A percentile compares a stretch with the other conserved stretches of the same genome.
Conservation (phyloP, 2,113 vertebrate genomes). For the Eurypyga helias region DNA sequence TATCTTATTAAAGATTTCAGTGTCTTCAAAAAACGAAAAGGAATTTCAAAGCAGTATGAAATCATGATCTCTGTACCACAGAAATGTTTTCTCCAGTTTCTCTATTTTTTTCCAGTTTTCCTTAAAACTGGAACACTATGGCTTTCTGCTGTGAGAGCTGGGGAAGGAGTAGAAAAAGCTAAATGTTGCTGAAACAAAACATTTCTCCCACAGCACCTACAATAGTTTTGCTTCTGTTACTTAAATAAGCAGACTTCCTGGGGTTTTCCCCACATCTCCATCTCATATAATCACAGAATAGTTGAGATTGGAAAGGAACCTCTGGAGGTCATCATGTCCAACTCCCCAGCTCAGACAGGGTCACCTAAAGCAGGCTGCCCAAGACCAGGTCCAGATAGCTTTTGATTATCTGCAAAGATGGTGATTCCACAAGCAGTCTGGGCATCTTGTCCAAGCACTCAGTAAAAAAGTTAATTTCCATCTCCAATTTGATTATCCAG, state of each 20-base stretch:
- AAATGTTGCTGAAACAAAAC: neutral
- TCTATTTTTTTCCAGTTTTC: neutral
- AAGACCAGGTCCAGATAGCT: neutral
- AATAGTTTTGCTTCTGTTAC: neutral
- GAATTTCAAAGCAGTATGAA: neutral
- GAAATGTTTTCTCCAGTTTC: neutral
- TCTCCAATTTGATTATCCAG: neutral
- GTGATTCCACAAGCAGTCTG: neutral
- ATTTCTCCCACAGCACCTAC: neutral
- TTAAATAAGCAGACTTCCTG: neutral
- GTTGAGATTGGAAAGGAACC: neutral
- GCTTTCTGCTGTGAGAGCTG: neutral
- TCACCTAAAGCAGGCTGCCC: neutral
- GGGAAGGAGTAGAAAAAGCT: neutral
- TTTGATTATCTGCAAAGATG: neutral
- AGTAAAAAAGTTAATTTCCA: neutral
- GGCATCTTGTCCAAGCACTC: neutral
- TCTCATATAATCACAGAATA: neutral
- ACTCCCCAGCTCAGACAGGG: neutral
- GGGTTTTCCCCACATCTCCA: neutral
- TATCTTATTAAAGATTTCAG: neutral
- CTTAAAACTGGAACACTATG: neutral
- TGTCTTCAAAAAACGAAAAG: neutral
- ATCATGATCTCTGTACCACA: neutral
- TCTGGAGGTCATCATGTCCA: neutral